A percentile compares a stretch with the other conserved stretches of the same genome.
phyloP scores from a whole-genome alignment of 2,113 vertebrate genomes.

The Fulica atra region DNA sequence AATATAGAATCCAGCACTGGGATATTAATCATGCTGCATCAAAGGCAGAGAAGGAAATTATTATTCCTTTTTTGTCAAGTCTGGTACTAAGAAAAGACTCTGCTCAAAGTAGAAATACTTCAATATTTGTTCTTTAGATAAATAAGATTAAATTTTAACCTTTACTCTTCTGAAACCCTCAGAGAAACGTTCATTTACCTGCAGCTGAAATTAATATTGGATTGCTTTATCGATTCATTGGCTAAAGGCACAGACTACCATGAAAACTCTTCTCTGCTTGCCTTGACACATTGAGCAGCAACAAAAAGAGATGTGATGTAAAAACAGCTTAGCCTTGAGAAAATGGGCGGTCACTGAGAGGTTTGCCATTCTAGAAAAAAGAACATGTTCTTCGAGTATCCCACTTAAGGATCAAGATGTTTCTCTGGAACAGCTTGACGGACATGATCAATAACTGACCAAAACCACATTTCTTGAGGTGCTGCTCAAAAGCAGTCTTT shows the following conservation, averaged over 20 bases:
- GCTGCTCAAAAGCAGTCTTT: background rate
- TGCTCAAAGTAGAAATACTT: conserved; percentile 2
- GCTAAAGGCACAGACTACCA: background rate
- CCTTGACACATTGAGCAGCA: background rate
- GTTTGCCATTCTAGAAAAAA: background rate
- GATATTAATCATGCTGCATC: background rate
- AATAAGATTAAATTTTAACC: conserved; percentile 36
- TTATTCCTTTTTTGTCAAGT: background rate
- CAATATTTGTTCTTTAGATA: conserved; percentile 11
- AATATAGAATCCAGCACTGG: background rate
- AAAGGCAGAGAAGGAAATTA: conserved; percentile 19
- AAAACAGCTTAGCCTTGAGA: conserved; percentile 7
- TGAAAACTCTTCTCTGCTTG: background rate
- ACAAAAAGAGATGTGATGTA: background rate
- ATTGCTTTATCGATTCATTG: conserved; percentile 31
- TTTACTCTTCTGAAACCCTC: conserved; percentile 10
- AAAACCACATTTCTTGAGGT: background rate
- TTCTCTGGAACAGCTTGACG: background rate
- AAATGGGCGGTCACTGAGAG: background rate
- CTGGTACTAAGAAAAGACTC: conserved; percentile 10
- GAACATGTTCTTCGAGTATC: background rate
- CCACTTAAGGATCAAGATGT: background rate
- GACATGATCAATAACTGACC: background rate
- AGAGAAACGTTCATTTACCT: conserved; percentile 5
- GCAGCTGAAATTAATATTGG: conserved; percentile 29